These are phyloP conservation scores for Ianthella basta DNA, from an alignment of 37 sponge, comb jelly and placozoan species.

Conservation along the genomic window DNA sequence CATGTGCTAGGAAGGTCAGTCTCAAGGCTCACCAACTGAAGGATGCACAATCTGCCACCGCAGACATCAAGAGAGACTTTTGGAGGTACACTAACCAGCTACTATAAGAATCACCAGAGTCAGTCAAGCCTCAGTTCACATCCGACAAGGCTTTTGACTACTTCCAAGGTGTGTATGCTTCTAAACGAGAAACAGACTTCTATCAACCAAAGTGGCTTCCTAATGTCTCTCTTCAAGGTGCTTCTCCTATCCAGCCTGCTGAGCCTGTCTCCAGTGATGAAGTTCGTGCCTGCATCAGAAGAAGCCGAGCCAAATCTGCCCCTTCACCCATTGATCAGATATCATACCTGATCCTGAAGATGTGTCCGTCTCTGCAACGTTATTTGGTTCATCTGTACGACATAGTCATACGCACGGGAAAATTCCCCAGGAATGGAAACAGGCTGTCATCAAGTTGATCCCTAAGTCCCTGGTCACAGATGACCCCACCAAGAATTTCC, in stretches of 20 bases:
- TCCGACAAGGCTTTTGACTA: constrained; percentile 4
- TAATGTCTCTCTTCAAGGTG: not conserved
- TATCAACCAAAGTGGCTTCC: constrained; percentile 8
- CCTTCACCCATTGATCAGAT: not conserved
- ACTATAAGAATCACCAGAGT: not conserved
- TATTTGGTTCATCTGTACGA: not conserved
- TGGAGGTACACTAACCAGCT: no score
- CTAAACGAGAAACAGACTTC: not conserved
- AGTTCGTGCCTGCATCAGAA: constrained; percentile 5
- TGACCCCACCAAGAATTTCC: no score
- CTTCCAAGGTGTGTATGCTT: constrained; percentile 15
- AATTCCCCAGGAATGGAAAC: not conserved
- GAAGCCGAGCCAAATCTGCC: constrained; percentile 4
- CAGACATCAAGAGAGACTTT: no score
- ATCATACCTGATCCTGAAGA: not conserved
- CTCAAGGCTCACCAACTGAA: no score
- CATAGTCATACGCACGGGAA: not conserved
- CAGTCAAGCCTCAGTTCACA: not conserved
- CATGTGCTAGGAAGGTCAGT: no score
- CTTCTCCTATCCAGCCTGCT: not conserved
- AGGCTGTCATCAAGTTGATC: not conserved
- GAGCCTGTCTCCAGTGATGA: not conserved
- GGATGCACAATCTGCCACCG: no score
- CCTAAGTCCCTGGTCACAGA: not conserved
- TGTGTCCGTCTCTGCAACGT: not conserved